Conservation (phyloP, 2,113 vertebrate genomes). For the Syrrhaptes paradoxus region DNA sequence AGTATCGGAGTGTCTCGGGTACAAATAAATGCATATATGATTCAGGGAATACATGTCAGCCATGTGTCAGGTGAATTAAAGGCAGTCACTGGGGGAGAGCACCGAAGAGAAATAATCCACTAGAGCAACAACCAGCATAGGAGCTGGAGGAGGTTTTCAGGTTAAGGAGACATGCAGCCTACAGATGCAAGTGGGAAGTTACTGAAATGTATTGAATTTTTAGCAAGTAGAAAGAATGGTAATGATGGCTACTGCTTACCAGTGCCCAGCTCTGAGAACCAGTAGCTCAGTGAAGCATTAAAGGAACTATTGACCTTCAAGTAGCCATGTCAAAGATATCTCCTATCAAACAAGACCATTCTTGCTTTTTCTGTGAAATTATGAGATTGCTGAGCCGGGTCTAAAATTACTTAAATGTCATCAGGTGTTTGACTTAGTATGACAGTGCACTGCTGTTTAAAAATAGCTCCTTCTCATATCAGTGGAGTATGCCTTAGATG, state of each 20-base stretch:
- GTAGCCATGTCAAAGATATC: not conserved
- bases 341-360: not conserved
- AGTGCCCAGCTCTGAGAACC: not conserved
- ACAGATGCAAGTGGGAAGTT: not conserved
- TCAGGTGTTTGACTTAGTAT: not conserved
- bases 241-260: not conserved
- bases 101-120: not conserved
- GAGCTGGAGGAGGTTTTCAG: not conserved
- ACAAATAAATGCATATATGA: not conserved
- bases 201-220: not conserved
- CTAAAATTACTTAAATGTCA: not conserved
- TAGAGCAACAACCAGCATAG: fast-evolving
- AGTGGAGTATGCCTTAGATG: not conserved
- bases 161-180: not conserved
- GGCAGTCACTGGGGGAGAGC: not conserved
- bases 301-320: not conserved
- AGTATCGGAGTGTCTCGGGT: not conserved
- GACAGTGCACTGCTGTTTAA: not conserved
- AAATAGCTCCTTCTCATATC: not conserved
- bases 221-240: not conserved
- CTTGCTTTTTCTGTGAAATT: not conserved
- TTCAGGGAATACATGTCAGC: not conserved
- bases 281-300: not conserved
- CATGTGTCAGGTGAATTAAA: not conserved
- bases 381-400: not conserved